Conservation (phyloP, 2,113 vertebrate genomes). For the Terrapene triunguis region DNA sequence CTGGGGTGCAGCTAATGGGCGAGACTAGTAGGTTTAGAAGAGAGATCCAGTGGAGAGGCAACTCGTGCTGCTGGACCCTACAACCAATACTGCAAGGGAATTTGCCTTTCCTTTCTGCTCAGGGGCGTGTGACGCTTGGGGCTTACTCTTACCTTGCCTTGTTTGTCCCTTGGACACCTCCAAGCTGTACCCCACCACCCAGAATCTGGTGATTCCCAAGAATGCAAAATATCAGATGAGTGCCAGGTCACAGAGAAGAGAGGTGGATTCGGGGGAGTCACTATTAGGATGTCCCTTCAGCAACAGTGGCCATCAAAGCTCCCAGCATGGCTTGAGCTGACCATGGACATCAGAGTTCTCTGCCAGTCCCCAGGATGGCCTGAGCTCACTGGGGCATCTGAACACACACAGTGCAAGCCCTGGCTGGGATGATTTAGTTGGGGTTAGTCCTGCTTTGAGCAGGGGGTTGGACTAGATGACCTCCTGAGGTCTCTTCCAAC, state of each 20-base stretch:
- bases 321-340: not conserved
- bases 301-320: not conserved
- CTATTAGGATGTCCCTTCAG: not conserved
- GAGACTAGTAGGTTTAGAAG: no score
- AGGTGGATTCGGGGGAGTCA: not conserved
- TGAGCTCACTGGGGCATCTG: not conserved
- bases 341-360: not conserved
- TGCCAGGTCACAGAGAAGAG: not conserved
- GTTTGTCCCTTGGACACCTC: not conserved
- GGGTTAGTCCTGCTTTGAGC: no score
- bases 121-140: not conserved
- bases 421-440: no score
- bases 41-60: fast-evolving
- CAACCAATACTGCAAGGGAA: not conserved
- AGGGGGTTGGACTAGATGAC: no score
- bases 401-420: not conserved
- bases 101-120: not conserved
- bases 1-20: not conserved
- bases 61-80: not conserved
- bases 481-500: no score
- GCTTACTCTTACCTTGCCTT: not conserved
- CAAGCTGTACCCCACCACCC: not conserved
- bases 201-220: not conserved
- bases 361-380: not conserved
- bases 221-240: not conserved